Percentiles rank a stretch among this genome's conserved stretches.
phyloP scores from a whole-genome alignment of 2,113 vertebrate genomes.

The Thunnus maccoyii region DNA sequence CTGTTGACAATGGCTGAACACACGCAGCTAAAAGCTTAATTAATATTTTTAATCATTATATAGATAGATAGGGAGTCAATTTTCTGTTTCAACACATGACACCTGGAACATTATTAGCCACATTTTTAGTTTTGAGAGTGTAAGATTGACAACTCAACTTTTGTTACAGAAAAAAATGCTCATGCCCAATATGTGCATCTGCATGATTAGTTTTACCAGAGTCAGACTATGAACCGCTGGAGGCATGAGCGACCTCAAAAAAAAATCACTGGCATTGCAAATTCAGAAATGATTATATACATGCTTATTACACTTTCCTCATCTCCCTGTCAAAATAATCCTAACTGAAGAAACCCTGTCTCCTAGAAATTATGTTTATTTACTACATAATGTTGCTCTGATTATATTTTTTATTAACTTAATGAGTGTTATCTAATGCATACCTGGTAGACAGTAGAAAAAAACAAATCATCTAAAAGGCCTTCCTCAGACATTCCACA shows the following conservation, averaged over 20 bases:
- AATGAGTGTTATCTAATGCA: not conserved
- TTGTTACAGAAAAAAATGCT: not conserved
- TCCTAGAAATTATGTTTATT: not conserved
- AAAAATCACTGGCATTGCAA: not conserved
- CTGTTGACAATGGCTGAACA: not conserved
- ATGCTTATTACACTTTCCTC: conserved; percentile 13
- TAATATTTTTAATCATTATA: not conserved
- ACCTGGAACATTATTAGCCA: not conserved
- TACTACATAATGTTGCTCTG: not conserved
- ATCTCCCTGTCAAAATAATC: conserved; percentile 29
- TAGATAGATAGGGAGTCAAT: not conserved
- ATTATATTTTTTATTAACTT: not conserved
- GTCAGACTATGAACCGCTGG: conserved; percentile 1
- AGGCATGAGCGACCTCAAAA: not conserved
- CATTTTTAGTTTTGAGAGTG: too few relatives aligned
- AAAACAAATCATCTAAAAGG: too few relatives aligned
- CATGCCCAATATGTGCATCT: not conserved
- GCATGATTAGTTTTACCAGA: not conserved
- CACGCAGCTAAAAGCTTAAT: not conserved
- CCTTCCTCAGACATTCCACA: too few relatives aligned
- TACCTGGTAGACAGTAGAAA: too few relatives aligned
- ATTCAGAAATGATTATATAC: conserved; percentile 19
- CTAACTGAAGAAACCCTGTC: not conserved
- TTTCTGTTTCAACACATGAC: not conserved
- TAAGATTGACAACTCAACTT: not conserved